phyloP scores from a whole-genome alignment of 2,113 vertebrate genomes.

The Panurus biarmicus region DNA sequence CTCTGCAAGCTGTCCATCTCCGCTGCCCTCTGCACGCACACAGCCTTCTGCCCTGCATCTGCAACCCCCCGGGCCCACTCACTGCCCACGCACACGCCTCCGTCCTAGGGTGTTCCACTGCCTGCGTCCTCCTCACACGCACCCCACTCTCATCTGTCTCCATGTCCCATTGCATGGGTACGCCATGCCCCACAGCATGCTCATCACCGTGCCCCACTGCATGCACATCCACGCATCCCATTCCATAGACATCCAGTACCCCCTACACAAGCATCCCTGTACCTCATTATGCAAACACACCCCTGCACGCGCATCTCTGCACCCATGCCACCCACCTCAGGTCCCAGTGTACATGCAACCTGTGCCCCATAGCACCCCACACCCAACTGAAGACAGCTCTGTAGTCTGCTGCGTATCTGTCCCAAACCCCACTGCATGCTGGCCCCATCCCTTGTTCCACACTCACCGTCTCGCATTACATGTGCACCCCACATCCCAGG shows the following conservation, averaged over 20 bases:
- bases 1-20: neutral
- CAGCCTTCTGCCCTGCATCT: neutral
- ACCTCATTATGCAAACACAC: neutral
- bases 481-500: too few relatives aligned
- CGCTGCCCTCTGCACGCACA: neutral
- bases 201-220: neutral
- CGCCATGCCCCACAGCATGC: neutral
- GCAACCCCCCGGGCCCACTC: neutral
- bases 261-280: neutral
- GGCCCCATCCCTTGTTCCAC: neutral
- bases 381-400: neutral
- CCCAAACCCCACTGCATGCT: neutral
- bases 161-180: neutral
- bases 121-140: neutral
- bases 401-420: neutral
- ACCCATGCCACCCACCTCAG: neutral
- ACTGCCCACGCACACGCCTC: neutral
- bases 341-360: neutral
- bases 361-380: neutral
- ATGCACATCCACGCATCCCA: neutral
- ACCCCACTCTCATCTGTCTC: neutral
- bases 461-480: neutral
- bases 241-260: neutral
- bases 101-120: neutral
- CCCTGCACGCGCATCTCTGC: neutral